phyloP scores from a whole-genome alignment of 2,797 vertebrate species.

The Danio albolineatus region DNA sequence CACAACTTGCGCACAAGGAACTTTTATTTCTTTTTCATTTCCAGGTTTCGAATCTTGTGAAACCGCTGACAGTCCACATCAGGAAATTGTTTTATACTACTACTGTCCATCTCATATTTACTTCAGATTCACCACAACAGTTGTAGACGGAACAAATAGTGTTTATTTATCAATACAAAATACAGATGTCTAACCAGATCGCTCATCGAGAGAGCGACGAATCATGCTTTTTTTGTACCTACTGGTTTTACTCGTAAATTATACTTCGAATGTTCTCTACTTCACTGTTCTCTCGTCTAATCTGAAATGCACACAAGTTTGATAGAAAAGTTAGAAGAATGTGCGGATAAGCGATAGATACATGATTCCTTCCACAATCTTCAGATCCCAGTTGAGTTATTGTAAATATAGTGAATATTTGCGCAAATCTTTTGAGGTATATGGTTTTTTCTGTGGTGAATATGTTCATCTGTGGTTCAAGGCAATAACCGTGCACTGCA shows the following conservation, averaged over 20 bases:
- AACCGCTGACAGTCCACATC: background rate
- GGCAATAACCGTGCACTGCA: background rate
- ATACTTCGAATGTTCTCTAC: background rate
- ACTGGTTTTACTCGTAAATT: background rate
- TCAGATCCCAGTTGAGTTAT: constrained; percentile 2
- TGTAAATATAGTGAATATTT: constrained; percentile 24
- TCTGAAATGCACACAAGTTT: constrained; percentile 23
- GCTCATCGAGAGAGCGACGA: constrained; percentile 8
- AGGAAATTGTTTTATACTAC: background rate
- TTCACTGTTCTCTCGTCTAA: constrained; percentile 10
- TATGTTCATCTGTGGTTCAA: constrained; percentile 7
- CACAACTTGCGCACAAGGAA: background rate
- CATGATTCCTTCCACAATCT: background rate
- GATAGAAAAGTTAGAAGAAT: constrained; percentile 1
- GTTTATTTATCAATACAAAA: constrained; percentile 17
- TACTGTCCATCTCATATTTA: background rate
- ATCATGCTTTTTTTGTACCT: constrained; percentile 16
- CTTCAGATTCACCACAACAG: constrained; percentile 39
- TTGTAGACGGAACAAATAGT: constrained; percentile 17
- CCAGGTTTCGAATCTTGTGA: background rate
- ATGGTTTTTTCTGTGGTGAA: constrained; percentile 30
- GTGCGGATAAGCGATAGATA: constrained; percentile 16
- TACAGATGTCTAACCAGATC: constrained; percentile 10
- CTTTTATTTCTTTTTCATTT: constrained; percentile 40
- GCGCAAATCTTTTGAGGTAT: constrained; percentile 46